Evolutionary conservation across 2,113 vertebrate species (phyloP).

Genomic region (Capreolus pygargus): DNA sequence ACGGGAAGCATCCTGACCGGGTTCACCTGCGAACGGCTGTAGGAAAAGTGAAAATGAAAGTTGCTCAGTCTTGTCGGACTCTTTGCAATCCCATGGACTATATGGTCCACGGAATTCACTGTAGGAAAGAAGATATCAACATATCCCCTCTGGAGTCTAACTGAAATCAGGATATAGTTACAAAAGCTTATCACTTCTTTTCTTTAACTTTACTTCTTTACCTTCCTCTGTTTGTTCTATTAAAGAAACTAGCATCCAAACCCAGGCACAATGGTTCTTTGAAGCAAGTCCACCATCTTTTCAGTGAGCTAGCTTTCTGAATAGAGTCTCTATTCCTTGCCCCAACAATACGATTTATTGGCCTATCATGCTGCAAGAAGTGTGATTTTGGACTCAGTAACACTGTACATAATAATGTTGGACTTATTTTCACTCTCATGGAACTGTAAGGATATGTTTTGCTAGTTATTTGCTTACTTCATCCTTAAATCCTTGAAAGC

Average conservation of each 20-base stretch:
- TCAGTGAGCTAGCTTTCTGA: neutral
- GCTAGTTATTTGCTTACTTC: conserved; percentile 61
- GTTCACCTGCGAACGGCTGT: neutral
- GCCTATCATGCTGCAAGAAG: neutral
- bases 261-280: neutral
- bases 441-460: neutral
- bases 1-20: neutral
- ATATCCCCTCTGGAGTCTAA: neutral
- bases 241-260: neutral
- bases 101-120: neutral
- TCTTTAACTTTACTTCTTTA: neutral
- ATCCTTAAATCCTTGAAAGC: conserved; percentile 71
- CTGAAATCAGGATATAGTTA: neutral
- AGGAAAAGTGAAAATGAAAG: neutral
- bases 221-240: neutral
- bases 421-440: neutral
- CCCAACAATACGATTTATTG: neutral
- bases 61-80: rapidly evolving
- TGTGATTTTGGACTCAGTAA: neutral
- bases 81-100: neutral
- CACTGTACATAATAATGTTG: neutral
- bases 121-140: neutral
- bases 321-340: neutral
- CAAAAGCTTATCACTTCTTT: neutral
- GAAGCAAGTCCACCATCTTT: neutral